Percentiles rank a stretch among this genome's conserved stretches.
phyloP scores from a whole-genome alignment of 2,888 invertebrate species.

The Tipula helvola region DNA sequence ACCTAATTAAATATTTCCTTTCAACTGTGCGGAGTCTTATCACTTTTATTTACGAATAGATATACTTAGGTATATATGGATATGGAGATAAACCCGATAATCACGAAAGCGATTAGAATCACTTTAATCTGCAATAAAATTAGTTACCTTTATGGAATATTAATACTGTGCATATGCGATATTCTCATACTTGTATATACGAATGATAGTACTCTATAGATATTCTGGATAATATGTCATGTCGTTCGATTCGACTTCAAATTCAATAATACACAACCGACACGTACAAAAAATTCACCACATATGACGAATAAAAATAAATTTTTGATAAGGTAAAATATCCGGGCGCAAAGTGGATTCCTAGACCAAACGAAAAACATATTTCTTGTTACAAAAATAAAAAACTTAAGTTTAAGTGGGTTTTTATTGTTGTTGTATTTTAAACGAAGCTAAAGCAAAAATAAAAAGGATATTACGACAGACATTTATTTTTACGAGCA shows the following conservation, averaged over 20 bases:
- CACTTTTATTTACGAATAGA: no score
- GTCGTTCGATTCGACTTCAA: not conserved
- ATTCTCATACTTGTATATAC: not conserved
- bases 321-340: not conserved
- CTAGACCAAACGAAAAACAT: not conserved
- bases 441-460: not conserved
- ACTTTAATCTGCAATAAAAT: not conserved
- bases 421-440: not conserved
- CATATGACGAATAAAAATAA: constrained; percentile 9
- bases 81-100: not conserved
- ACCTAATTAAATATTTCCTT: no score
- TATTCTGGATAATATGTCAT: not conserved
- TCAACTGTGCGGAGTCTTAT: no score
- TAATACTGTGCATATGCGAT: not conserved
- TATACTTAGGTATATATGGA: no score
- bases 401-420: not conserved
- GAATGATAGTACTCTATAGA: not conserved
- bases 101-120: not conserved
- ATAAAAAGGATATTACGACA: constrained; percentile 8
- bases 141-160: not conserved
- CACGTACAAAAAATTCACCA: not conserved
- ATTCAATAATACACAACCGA: not conserved
- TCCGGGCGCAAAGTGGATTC: not conserved
- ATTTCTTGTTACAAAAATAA: not conserved
- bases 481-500: constrained; percentile 7